These are phyloP conservation scores for Lepisosteus oculatus DNA, from an alignment of 2,113 vertebrate genomes.

Conservation along the genomic window DNA sequence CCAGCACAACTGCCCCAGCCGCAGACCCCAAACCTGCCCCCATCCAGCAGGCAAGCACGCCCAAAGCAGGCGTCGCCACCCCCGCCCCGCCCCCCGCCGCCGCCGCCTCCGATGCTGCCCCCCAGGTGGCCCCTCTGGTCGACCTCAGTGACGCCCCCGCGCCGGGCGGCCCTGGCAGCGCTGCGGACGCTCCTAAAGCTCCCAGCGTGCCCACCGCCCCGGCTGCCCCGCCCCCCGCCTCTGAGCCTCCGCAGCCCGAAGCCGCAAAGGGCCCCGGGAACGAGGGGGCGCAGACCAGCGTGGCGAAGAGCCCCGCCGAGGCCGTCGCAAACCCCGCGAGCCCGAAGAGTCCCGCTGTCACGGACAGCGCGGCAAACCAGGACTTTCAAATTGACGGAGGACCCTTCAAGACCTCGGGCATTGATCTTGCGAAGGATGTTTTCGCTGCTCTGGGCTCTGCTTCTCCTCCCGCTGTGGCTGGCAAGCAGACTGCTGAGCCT, in stretches of 20 bases:
- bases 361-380: slow-evolving; percentile 75
- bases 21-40: slow-evolving; percentile 67
- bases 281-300: slow-evolving; percentile 65
- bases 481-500: slow-evolving; percentile 67
- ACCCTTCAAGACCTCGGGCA: slow-evolving; percentile 85
- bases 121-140: slow-evolving; percentile 87
- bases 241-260: slow-evolving; percentile 58
- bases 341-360: slow-evolving; percentile 69
- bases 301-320: slow-evolving; percentile 61
- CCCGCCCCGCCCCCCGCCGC: slow-evolving; percentile 40
- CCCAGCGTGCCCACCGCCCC: slow-evolving; percentile 53
- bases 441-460: slow-evolving; percentile 82
- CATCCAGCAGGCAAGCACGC: slow-evolving; percentile 58
- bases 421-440: slow-evolving; percentile 88
- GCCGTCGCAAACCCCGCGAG: slow-evolving; percentile 61
- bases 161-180: slow-evolving; percentile 62
- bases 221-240: slow-evolving; percentile 37
- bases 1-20: slow-evolving; percentile 79
- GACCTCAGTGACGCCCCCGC: slow-evolving; percentile 50
- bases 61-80: slow-evolving; percentile 54
- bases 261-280: slow-evolving; percentile 64
- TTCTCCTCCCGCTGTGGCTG: slow-evolving; percentile 59
- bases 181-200: slow-evolving; percentile 55
- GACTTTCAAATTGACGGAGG: slow-evolving; percentile 91
- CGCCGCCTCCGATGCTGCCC: slow-evolving; percentile 68